Percentiles rank a stretch among this genome's conserved stretches.
phyloP scores from a whole-genome alignment of 2,888 invertebrate species.

The Mesochorus sp. region DNA sequence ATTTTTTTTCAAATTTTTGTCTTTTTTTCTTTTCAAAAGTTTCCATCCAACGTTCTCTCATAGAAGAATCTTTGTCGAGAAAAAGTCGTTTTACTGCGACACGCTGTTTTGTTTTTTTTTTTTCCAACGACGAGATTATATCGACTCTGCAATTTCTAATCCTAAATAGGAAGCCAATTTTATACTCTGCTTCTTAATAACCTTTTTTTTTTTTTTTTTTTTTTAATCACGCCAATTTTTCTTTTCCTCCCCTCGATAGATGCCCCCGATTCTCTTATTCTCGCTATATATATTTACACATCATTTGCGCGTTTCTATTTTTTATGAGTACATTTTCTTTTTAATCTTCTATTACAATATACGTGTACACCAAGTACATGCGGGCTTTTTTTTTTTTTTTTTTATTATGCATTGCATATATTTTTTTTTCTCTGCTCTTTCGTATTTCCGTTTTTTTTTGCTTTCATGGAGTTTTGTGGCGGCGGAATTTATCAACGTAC shows the following conservation, averaged over 20 bases:
- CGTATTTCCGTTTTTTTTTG: conserved; percentile 7
- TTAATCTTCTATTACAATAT: too few species aligned
- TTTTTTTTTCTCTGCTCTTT: background rate
- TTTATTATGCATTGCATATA: background rate
- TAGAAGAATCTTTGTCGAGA: background rate
- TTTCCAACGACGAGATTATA: background rate
- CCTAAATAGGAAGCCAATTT: conserved; percentile 59
- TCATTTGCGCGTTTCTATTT: conserved; percentile 45
- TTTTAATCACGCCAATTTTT: background rate
- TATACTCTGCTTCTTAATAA: conserved; percentile 24
- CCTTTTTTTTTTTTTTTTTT: background rate
- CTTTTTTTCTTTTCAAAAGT: background rate
- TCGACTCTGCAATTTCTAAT: conserved; percentile 15
- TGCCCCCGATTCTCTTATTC: conserved; percentile 24
- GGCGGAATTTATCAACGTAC: conserved; percentile 59
- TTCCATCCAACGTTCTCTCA: background rate
- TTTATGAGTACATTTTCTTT: background rate
- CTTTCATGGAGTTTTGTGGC: conserved; percentile 56
- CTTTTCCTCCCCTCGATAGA: background rate
- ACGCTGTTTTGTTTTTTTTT: conserved; percentile 3
- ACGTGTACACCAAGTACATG: too few species aligned
- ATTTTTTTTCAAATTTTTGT: background rate
- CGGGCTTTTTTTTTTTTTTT: conserved; percentile 17
- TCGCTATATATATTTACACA: conserved; percentile 48
- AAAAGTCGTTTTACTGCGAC: background rate